Conservation (phyloP, 53 echinoderm and acorn worm species). For the Mesocentrotus franciscanus region DNA sequence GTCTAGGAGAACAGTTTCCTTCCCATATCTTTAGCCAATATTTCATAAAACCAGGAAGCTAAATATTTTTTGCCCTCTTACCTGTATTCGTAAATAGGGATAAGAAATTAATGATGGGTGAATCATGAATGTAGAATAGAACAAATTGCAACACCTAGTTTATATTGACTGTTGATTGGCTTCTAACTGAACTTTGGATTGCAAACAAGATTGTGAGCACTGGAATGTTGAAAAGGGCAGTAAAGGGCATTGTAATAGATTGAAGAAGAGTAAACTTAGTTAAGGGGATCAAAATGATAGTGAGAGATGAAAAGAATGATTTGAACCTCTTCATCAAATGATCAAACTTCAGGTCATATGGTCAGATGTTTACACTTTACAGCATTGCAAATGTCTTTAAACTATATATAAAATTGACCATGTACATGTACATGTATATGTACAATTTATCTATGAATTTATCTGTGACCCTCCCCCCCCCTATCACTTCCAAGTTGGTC, state of each 20-base stretch:
- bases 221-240: slow-evolving; percentile 41
- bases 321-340: not conserved
- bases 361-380: not conserved
- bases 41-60: not conserved
- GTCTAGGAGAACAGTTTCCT: not conserved
- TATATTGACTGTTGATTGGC: slow-evolving; percentile 8
- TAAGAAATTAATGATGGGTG: slow-evolving; percentile 12
- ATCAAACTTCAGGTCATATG: not conserved
- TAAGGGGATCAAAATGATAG: not conserved
- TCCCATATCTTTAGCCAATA: not conserved
- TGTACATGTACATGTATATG: not conserved
- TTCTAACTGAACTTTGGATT: slow-evolving; percentile 32
- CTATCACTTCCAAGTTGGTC: not conserved
- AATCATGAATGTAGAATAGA: slow-evolving; percentile 1
- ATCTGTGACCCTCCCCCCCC: not conserved
- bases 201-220: slow-evolving; percentile 35
- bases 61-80: not conserved
- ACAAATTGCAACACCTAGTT: slow-evolving; percentile 22
- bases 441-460: not conserved
- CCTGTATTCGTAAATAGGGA: not conserved
- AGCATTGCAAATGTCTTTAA: not conserved
- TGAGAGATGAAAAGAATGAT: not conserved
- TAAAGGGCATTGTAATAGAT: not conserved
- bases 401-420: not conserved
- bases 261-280: not conserved